Conservation (phyloP, 2,797 vertebrate genomes). For the Scleropages formosus region DNA sequence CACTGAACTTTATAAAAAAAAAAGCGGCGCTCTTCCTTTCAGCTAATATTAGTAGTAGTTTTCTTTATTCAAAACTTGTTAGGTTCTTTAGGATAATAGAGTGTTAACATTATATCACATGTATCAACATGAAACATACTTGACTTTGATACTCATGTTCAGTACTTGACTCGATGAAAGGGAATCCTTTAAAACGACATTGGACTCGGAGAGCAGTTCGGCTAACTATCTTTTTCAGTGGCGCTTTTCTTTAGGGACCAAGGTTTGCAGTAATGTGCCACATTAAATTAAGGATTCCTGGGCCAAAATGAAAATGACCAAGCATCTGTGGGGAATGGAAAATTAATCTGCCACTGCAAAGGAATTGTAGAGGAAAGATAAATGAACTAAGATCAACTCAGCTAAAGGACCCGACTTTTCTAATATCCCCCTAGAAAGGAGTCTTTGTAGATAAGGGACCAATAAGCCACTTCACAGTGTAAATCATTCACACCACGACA, state of each 20-base stretch:
- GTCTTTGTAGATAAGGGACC: neutral
- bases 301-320: slow-evolving; percentile 22
- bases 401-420: slow-evolving; percentile 16
- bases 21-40: too few relatives aligned
- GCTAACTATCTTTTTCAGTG: neutral
- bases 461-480: neutral
- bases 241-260: slow-evolving; percentile 23
- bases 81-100: too few relatives aligned
- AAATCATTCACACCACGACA: slow-evolving; percentile 27
- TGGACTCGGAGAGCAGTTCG: neutral
- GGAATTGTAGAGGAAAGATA: slow-evolving; percentile 24
- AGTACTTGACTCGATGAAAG: slow-evolving; percentile 19
- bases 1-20: too few relatives aligned
- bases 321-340: slow-evolving; percentile 24
- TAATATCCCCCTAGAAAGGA: slow-evolving; percentile 8
- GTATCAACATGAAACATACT: too few relatives aligned
- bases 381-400: slow-evolving; percentile 14
- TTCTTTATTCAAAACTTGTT: too few relatives aligned
- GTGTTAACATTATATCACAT: too few relatives aligned
- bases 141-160: neutral
- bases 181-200: slow-evolving; percentile 23
- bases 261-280: slow-evolving; percentile 9
- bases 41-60: too few relatives aligned
- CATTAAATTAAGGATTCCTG: slow-evolving; percentile 20
- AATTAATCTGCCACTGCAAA: slow-evolving; percentile 27